Conservation (phyloP, 2,888 invertebrate species). For the Epirrita christyi region DNA sequence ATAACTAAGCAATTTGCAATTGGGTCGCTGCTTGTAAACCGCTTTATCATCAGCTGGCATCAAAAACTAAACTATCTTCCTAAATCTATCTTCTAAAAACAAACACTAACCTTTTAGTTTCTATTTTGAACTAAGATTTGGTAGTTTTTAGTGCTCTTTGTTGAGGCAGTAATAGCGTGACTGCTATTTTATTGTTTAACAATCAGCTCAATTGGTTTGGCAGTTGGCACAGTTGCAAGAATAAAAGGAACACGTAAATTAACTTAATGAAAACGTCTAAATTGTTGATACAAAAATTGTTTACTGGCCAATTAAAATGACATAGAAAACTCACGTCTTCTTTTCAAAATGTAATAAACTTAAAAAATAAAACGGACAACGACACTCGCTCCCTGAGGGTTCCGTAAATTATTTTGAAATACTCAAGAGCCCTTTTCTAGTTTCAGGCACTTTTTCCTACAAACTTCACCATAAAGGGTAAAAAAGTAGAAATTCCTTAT, state of each 20-base stretch:
- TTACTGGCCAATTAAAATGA: conserved; percentile 13
- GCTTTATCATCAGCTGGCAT: conserved; percentile 7
- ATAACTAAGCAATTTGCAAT: conserved; percentile 29
- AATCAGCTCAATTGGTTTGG: conserved; percentile 32
- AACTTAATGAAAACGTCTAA: conserved; percentile 18
- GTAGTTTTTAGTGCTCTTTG: conserved; percentile 8
- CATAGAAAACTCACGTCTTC: conserved; percentile 24
- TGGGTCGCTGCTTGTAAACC: conserved; percentile 42
- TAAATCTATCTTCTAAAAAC: background rate
- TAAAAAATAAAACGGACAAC: too few species aligned
- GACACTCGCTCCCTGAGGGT: too few species aligned
- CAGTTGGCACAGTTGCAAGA: conserved; percentile 28
- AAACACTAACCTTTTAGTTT: background rate
- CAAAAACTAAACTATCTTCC: conserved; percentile 1
- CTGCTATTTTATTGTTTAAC: conserved; percentile 28
- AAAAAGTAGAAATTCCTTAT: too few species aligned
- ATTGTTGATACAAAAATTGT: conserved; percentile 10
- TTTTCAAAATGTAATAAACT: conserved; percentile 23
- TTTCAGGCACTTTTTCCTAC: too few species aligned
- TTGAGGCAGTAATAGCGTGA: conserved; percentile 15
- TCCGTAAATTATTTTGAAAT: too few species aligned
- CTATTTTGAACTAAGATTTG: background rate
- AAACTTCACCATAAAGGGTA: too few species aligned
- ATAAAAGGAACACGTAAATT: conserved; percentile 26
- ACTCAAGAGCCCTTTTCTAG: too few species aligned